These are phyloP conservation scores for Drosophila kanapiae DNA, from an alignment of 1,140 invertebrate species.

Conservation along the genomic window DNA sequence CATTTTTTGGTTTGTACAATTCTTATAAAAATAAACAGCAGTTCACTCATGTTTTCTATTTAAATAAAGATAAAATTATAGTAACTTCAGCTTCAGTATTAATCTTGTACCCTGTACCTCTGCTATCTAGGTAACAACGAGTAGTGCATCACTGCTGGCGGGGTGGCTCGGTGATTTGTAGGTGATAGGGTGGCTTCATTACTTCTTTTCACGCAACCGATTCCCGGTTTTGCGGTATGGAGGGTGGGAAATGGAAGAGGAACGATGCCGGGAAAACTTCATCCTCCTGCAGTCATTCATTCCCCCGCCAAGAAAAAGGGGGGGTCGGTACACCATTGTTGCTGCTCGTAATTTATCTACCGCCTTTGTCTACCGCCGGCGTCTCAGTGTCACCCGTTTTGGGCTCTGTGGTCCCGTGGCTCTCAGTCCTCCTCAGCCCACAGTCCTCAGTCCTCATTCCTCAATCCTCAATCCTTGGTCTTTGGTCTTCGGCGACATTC, in stretches of 20 bases:
- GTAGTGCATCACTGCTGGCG: not conserved
- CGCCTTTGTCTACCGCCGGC: constrained; percentile 53
- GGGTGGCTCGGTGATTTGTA: constrained; percentile 13
- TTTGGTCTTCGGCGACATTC: constrained; percentile 34
- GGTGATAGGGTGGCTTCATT: constrained; percentile 49
- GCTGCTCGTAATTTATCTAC: constrained; percentile 69
- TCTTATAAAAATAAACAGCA: too few species aligned
- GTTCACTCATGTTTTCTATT: too few species aligned
- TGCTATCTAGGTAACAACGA: not conserved
- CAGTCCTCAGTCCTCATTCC: not conserved
- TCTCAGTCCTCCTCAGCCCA: not conserved
- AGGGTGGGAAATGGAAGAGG: constrained; percentile 23
- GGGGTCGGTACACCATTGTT: constrained; percentile 55
- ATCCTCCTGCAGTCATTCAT: constrained; percentile 62
- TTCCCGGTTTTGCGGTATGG: constrained; percentile 35
- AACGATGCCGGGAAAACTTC: constrained; percentile 54
- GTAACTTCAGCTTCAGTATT: too few species aligned
- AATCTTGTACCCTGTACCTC: not conserved
- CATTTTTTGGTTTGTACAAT: too few species aligned
- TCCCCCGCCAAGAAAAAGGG: constrained; percentile 9
- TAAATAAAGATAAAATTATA: too few species aligned
- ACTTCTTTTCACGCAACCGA: constrained; percentile 66
- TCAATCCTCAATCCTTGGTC: constrained; percentile 6
- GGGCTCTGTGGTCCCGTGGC: not conserved
- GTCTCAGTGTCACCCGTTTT: constrained; percentile 40